Percentiles rank a stretch among this genome's conserved stretches.
Conservation (phyloP, 2,888 invertebrate genomes). For the Heteromyza rotundicornis region DNA sequence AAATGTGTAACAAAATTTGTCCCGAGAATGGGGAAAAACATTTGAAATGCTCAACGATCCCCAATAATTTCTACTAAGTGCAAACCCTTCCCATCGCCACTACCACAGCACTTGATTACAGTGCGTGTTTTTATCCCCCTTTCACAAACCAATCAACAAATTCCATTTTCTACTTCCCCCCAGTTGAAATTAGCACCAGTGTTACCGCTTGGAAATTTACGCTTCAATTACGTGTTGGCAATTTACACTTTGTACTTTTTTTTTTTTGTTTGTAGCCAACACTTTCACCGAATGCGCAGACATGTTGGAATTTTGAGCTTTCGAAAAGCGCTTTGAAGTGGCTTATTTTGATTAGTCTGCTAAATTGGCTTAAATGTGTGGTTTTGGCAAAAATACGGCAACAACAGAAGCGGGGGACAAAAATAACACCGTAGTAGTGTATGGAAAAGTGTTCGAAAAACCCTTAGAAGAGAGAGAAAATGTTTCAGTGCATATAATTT, state of each 20-base stretch:
- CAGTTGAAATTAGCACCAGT: conserved; percentile 35
- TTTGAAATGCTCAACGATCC: neutral
- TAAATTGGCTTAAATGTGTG: conserved; percentile 14
- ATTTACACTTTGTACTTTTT: neutral
- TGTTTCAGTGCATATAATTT: neutral
- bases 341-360: conserved; percentile 17
- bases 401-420: neutral
- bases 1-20: too few species aligned
- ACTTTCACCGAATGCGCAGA: neutral
- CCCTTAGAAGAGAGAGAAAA: neutral
- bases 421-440: too few species aligned
- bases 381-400: neutral
- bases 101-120: too few species aligned
- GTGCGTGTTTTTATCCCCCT: too few species aligned
- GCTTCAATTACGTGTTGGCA: conserved; percentile 2
- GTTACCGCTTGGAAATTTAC: neutral
- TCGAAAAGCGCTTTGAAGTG: conserved; percentile 12
- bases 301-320: conserved; percentile 2
- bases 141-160: neutral
- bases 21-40: too few species aligned
- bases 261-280: neutral
- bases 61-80: neutral
- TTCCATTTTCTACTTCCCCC: neutral
- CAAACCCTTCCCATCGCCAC: neutral
- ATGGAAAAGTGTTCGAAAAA: too few species aligned